These are phyloP conservation scores for Sylvia atricapilla DNA, from an alignment of 2,113 vertebrate species.

Conservation along the genomic window DNA sequence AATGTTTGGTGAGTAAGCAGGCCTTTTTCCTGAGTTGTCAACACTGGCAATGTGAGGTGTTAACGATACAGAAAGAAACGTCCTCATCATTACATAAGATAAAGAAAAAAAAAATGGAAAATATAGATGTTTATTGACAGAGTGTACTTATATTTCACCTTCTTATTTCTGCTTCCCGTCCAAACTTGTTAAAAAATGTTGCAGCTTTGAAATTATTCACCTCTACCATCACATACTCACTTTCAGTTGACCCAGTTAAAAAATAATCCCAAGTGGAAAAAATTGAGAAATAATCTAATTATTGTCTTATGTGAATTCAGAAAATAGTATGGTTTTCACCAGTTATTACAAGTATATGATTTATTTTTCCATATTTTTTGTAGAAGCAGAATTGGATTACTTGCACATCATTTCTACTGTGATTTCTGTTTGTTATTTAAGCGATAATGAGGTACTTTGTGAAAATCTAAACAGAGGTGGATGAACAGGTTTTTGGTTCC, in stretches of 20 bases:
- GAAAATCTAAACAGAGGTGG: background rate
- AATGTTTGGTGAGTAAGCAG: conserved; percentile 54
- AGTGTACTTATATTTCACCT: background rate
- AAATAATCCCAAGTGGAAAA: conserved; percentile 35
- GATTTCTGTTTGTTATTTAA: background rate
- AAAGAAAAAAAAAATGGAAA: conserved; percentile 12
- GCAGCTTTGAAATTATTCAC: background rate
- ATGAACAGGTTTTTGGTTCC: background rate
- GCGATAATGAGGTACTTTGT: background rate
- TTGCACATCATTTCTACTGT: background rate
- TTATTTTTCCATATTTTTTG: background rate
- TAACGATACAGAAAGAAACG: conserved; percentile 37
- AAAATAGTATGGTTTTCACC: background rate
- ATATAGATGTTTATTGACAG: background rate
- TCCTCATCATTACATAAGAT: conserved; percentile 35
- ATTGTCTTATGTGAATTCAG: background rate
- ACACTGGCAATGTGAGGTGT: conserved; percentile 33
- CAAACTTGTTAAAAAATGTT: background rate
- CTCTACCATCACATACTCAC: background rate
- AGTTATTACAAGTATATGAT: background rate
- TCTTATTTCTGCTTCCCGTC: background rate
- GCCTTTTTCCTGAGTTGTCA: conserved; percentile 57
- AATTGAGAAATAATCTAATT: conserved; percentile 17
- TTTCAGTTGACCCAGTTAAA: conserved; percentile 9
- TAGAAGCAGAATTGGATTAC: background rate